phyloP scores from a whole-genome alignment of 2,797 vertebrate species.

The Lepilemur ruficaudatus region DNA sequence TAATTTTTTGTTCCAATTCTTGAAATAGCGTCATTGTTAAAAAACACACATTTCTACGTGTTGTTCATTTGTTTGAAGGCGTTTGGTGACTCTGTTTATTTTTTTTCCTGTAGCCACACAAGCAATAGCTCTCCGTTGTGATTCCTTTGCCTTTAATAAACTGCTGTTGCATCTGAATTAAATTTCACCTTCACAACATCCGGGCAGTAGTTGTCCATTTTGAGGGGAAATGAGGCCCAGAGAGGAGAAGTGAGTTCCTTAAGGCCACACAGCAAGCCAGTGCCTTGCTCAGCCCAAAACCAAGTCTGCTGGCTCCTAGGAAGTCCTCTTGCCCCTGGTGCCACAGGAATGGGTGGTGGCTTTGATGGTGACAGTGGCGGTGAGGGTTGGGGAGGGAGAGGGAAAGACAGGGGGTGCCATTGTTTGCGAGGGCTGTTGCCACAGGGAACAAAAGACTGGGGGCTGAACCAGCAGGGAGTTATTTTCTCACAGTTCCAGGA shows the following conservation, averaged over 20 bases:
- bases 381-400: not conserved
- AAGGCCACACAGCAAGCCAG: not conserved
- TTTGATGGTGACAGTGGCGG: not conserved
- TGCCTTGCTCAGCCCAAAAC: not conserved
- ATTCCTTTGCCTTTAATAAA: not conserved
- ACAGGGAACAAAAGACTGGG: not conserved
- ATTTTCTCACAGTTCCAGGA: not conserved
- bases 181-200: not conserved
- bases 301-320: not conserved
- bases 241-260: not conserved
- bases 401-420: not conserved
- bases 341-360: not conserved
- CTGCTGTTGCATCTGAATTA: not conserved
- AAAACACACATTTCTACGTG: not conserved
- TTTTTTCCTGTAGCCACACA: not conserved
- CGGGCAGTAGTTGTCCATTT: not conserved
- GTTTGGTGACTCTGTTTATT: not conserved
- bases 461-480: not conserved
- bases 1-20: not conserved
- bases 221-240: not conserved
- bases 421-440: accelerated
- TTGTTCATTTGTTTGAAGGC: not conserved
- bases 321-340: not conserved
- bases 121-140: not conserved
- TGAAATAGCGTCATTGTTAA: not conserved